Conservation (phyloP, 30 jellyfish, hydroid and myxozoan genomes). For the Aurelia aurita complex sp. Pacific region DNA sequence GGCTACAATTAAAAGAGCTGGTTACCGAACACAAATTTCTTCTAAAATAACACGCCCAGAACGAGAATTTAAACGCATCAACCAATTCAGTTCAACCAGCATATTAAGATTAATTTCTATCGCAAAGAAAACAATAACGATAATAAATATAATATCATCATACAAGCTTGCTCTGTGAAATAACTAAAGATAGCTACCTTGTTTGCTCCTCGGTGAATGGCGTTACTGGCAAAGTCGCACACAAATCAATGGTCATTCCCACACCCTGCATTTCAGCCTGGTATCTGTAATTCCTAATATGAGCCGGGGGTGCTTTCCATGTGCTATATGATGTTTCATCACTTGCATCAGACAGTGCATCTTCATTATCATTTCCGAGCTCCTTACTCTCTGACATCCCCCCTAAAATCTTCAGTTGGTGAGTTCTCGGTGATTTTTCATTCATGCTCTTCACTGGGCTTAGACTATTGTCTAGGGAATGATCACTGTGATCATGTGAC, state of each 20-base stretch:
- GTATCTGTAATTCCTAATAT: conserved; percentile 84
- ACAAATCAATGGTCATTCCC: conserved; percentile 82
- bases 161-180: neutral
- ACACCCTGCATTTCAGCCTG: conserved; percentile 92
- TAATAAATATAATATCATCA: no score
- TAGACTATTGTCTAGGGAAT: neutral
- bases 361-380: conserved; percentile 75
- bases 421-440: conserved; percentile 47
- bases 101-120: no score
- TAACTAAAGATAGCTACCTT: neutral
- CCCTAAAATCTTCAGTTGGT: conserved; percentile 5
- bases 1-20: no score
- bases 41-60: no score
- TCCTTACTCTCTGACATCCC: conserved; percentile 42
- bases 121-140: no score
- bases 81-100: no score
- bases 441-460: conserved; percentile 31
- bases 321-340: conserved; percentile 87
- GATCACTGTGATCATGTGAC: conserved; percentile 9
- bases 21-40: no score
- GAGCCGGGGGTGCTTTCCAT: conserved; percentile 91
- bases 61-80: no score
- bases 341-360: conserved; percentile 85
- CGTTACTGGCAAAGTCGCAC: conserved; percentile 88
- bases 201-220: conserved; percentile 74